Percentiles rank a stretch among this genome's conserved stretches.
phyloP scores from a whole-genome alignment of 2,888 invertebrate genomes.

The Andrena minutula region DNA sequence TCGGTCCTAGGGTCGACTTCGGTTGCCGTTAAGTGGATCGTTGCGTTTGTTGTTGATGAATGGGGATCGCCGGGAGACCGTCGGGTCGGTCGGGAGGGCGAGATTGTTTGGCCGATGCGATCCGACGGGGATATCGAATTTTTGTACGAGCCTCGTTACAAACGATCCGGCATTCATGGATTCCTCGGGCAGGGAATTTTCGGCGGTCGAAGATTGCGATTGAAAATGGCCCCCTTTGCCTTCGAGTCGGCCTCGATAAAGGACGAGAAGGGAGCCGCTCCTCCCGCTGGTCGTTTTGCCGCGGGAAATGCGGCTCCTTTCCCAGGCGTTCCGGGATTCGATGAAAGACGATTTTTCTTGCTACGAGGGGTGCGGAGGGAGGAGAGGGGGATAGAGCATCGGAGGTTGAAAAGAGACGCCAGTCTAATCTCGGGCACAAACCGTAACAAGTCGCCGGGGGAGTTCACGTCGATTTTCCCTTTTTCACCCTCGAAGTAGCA shows the following conservation, averaged over 20 bases:
- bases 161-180: too few species aligned
- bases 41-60: too few species aligned
- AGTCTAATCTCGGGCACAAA: constrained; percentile 46
- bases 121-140: too few species aligned
- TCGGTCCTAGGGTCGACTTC: too few species aligned
- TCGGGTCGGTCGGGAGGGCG: too few species aligned
- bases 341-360: constrained; percentile 42
- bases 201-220: not conserved
- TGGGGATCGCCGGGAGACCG: too few species aligned
- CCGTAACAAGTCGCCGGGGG: constrained; percentile 48
- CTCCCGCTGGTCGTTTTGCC: constrained; percentile 7
- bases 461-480: constrained; percentile 43
- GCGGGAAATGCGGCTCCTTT: constrained; percentile 31
- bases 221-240: not conserved
- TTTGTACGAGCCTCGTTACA: too few species aligned
- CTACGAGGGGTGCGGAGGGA: not conserved
- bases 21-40: too few species aligned
- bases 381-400: not conserved
- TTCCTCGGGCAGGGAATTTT: not conserved
- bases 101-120: too few species aligned
- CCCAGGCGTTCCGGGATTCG: constrained; percentile 36
- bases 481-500: constrained; percentile 32
- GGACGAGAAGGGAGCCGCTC: not conserved
- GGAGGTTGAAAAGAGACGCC: not conserved
- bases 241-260: not conserved